Conservation (phyloP, 2,888 invertebrate genomes). For the Drepanosiphum platanoidis region DNA sequence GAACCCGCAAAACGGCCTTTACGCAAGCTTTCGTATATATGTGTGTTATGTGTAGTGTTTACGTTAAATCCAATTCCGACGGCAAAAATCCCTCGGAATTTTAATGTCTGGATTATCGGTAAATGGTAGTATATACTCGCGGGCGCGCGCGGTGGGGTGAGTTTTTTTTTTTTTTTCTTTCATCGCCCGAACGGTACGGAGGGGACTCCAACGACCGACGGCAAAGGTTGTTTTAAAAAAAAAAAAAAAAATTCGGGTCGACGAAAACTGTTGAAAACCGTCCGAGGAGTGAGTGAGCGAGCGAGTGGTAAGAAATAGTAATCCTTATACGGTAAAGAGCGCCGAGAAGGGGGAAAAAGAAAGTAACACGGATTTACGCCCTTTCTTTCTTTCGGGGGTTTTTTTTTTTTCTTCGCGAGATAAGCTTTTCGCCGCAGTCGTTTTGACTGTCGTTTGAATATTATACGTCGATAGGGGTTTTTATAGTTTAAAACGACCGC, state of each 20-base stretch:
- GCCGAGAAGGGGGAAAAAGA: not conserved
- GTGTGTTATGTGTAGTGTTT: too few species aligned
- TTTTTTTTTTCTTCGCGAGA: conserved; percentile 51
- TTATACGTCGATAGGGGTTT: conserved; percentile 42
- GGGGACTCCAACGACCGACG: conserved; percentile 17
- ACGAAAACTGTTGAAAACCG: conserved; percentile 51
- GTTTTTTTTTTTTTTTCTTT: conserved; percentile 27
- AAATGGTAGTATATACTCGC: conserved; percentile 26
- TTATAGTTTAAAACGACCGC: conserved; percentile 34
- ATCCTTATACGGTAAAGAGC: conserved; percentile 54
- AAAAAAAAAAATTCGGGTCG: conserved; percentile 51
- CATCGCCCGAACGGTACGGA: conserved; percentile 17
- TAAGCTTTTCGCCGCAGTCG: conserved; percentile 49
- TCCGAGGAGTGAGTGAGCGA: not conserved
- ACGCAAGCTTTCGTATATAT: too few species aligned
- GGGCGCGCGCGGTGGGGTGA: conserved; percentile 5
- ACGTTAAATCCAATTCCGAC: conserved; percentile 39
- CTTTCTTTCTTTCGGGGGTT: conserved; percentile 51
- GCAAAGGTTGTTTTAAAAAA: conserved; percentile 60
- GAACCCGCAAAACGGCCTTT: conserved; percentile 18
- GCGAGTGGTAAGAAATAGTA: conserved; percentile 53
- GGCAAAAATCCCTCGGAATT: conserved; percentile 50
- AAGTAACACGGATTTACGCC: conserved; percentile 60
- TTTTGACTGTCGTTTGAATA: conserved; percentile 55
- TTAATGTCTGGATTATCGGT: conserved; percentile 58